Percentiles rank a stretch among this genome's conserved stretches.
Conservation (phyloP, 35 echinoderm and acorn worm genomes). For the Lytechinus variegatus region DNA sequence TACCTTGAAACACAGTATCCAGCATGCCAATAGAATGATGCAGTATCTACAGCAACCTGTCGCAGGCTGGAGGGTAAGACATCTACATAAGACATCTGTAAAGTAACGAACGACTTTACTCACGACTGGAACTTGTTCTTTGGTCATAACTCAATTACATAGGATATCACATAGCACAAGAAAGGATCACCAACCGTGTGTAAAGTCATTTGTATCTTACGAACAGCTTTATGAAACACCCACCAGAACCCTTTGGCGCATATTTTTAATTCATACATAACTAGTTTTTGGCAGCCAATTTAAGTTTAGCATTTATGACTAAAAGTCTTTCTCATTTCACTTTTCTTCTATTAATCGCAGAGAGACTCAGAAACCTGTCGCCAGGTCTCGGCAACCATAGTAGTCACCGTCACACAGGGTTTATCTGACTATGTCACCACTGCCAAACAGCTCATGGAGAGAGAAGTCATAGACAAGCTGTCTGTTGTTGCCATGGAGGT, state of each 20-base stretch:
- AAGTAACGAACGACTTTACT: too few relatives aligned
- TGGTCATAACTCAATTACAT: too few relatives aligned
- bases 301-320: neutral
- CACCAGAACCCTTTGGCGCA: too few relatives aligned
- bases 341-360: neutral
- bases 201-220: too few relatives aligned
- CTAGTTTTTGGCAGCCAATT: too few relatives aligned
- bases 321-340: neutral
- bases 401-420: slow-evolving; percentile 62
- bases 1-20: slow-evolving; percentile 71
- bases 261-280: too few relatives aligned
- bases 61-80: slow-evolving; percentile 72
- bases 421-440: slow-evolving; percentile 61
- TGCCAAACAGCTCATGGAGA: slow-evolving; percentile 61
- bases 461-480: slow-evolving; percentile 82
- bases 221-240: too few relatives aligned
- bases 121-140: too few relatives aligned
- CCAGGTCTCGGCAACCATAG: slow-evolving; percentile 69
- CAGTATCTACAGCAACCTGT: slow-evolving; percentile 69
- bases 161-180: too few relatives aligned
- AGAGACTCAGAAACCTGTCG: slow-evolving; percentile 69
- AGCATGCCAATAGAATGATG: slow-evolving; percentile 76
- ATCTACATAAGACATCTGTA: too few relatives aligned
- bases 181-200: too few relatives aligned
- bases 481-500: slow-evolving; percentile 91